Conservation (phyloP, 1,140 invertebrate species). For the Pygmarrhopalites habei region DNA sequence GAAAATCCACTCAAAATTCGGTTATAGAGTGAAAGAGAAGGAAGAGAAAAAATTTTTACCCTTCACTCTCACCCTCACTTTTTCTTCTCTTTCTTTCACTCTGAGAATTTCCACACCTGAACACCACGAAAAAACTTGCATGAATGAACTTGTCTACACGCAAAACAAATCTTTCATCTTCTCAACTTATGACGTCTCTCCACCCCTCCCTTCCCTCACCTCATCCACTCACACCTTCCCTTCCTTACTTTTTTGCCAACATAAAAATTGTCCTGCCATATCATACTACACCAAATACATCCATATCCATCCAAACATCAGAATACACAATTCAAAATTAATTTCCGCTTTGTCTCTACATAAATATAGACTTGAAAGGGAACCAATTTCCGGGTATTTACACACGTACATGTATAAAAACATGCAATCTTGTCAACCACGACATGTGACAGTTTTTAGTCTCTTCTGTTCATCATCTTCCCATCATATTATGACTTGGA, state of each 20-base stretch:
- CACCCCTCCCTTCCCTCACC: neutral
- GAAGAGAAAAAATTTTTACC: neutral
- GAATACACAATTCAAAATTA: conserved; percentile 1
- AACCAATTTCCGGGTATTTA: neutral
- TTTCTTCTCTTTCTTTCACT: neutral
- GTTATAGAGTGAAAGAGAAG: too few species aligned
- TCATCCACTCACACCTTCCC: too few species aligned
- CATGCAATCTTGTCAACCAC: too few species aligned
- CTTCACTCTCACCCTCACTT: too few species aligned
- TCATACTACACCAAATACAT: too few species aligned
- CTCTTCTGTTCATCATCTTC: too few species aligned
- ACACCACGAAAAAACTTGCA: neutral
- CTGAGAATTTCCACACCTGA: conserved; percentile 16
- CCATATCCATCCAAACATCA: neutral
- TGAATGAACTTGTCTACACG: neutral
- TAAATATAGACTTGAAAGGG: neutral
- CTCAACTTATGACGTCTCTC: neutral
- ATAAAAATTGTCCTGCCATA: too few species aligned
- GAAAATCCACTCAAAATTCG: conserved; percentile 8
- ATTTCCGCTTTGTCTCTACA: conserved; percentile 4
- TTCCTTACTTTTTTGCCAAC: too few species aligned
- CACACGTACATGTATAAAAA: too few species aligned
- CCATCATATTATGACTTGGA: too few species aligned
- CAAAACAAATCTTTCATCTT: conserved; percentile 13
- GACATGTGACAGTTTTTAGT: too few species aligned